Evolutionary conservation across 2,888 invertebrate genomes (phyloP).

Genomic region (Alcis repandata): DNA sequence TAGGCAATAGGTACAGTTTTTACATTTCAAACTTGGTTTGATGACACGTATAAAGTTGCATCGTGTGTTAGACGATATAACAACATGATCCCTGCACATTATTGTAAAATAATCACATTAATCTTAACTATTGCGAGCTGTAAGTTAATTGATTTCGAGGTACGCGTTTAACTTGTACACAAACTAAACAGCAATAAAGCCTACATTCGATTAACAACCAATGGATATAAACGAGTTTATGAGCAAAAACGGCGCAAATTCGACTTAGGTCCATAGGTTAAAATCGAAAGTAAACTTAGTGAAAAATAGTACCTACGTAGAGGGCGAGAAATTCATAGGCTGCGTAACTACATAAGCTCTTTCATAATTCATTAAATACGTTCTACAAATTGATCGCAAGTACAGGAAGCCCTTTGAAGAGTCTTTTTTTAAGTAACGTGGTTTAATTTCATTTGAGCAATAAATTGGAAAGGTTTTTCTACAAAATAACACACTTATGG

Average conservation of each 20-base stretch:
- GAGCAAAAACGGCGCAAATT: too few species aligned
- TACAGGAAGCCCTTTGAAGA: slow-evolving; percentile 73
- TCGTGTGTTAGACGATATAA: slow-evolving; percentile 6
- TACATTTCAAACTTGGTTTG: slow-evolving; percentile 35
- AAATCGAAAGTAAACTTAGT: neutral
- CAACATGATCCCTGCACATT: neutral
- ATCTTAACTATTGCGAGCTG: slow-evolving; percentile 17
- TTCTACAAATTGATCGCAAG: slow-evolving; percentile 61
- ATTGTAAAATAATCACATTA: slow-evolving; percentile 4
- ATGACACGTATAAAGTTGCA: slow-evolving; percentile 16
- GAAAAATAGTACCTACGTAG: too few species aligned
- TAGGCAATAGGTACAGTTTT: slow-evolving; percentile 10
- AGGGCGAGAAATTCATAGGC: slow-evolving; percentile 18
- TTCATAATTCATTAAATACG: slow-evolving; percentile 33
- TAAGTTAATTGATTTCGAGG: slow-evolving; percentile 13
- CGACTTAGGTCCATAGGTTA: too few species aligned
- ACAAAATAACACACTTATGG: slow-evolving; percentile 73
- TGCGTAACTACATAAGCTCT: slow-evolving; percentile 37
- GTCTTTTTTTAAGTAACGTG: slow-evolving; percentile 58
- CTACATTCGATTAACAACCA: neutral
- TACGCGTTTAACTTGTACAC: slow-evolving; percentile 25
- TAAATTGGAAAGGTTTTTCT: slow-evolving; percentile 64
- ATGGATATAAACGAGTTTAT: too few species aligned
- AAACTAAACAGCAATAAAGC: neutral
- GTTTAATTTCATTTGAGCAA: slow-evolving; percentile 70